A percentile compares a stretch with the other conserved stretches of the same genome.
Conservation (phyloP, 2,888 invertebrate species). For the Drepanosiphum platanoidis region DNA sequence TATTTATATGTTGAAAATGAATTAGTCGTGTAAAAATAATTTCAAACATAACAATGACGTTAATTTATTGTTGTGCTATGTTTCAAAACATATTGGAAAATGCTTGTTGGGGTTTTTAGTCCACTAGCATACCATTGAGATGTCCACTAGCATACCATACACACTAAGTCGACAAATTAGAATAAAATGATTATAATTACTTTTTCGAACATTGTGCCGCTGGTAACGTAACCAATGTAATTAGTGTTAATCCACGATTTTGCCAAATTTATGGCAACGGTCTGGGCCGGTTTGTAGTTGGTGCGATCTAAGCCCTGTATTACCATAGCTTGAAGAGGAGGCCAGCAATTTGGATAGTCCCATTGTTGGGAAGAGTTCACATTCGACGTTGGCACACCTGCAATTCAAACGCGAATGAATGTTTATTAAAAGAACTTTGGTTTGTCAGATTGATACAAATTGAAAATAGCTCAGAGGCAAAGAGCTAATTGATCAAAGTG, state of each 20-base stretch:
- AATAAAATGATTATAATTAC: conserved; percentile 63
- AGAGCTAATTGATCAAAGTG: too few relatives aligned
- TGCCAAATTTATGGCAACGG: conserved; percentile 67
- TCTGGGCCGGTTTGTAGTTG: conserved; percentile 65
- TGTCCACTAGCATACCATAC: too few relatives aligned
- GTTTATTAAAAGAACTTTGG: too few relatives aligned
- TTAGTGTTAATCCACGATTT: conserved; percentile 67
- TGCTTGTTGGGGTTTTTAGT: too few relatives aligned
- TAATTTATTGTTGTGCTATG: not conserved
- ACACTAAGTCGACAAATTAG: not conserved
- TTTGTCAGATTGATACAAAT: too few relatives aligned
- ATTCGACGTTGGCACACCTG: conserved; percentile 63
- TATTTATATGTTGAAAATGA: not conserved
- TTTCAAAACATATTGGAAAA: not conserved
- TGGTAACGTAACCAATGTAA: conserved; percentile 65
- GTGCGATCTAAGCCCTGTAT: conserved; percentile 63
- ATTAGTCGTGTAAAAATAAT: not conserved
- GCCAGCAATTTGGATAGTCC: conserved; percentile 64
- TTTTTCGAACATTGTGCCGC: conserved; percentile 67
- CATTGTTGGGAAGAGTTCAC: conserved; percentile 63
- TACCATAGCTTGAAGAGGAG: conserved; percentile 64
- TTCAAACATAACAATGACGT: too few relatives aligned
- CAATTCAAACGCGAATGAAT: too few relatives aligned
- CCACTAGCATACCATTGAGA: too few relatives aligned
- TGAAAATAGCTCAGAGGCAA: too few relatives aligned